Base-by-base conservation (phyloP, 2,888 invertebrate genomes). In the Adelognathus sp. region DNA sequence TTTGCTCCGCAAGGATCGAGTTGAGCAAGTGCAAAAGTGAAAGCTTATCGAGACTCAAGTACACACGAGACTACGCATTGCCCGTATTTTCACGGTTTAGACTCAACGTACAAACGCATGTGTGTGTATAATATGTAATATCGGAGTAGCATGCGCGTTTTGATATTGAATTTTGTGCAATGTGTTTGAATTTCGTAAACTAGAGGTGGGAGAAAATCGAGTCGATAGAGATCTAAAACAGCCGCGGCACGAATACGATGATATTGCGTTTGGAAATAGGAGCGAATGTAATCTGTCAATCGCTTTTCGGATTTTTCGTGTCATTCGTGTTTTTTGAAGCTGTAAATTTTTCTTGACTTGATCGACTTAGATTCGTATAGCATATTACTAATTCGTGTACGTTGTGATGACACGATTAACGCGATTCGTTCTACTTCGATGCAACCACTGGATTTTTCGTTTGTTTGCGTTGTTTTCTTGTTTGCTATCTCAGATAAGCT, bases 11-110 rank as follows among this genome's bases (percentile, higher is more conserved):
- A 72, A 71, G 64, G 76, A 76, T 76, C 63, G 33, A 60, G 78
- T 81, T 82, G 83, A 77, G 82, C 80, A 83, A 81, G 79, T 72
- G 70, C 75, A 74, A 81, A 81, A 80, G 83, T 82, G 82, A 83
- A 82, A 81, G 81, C 81, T 77, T 66, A 54, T 54, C n/a, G 36
- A 21, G 61, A 39, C 67, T 50, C 41, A 63, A 46, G 60, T 71
- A n/a, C n/a, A n/a, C n/a, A 63, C 70, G 69, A 69, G 1, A 69
- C 69, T 78, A 63, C n/a, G 50, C 56, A 56, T 77, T 77, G 56
- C 27, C 60, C 70, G 75, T 60, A 66, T 74, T 79, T 75, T 70
- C 79, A 75, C 64, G 29, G 36, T 46, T 44, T 71, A 33, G n/a
- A n/a, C n/a, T n/a, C n/a, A n/a, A n/a, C n/a, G n/a, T n/a, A n/a